These are phyloP conservation scores for Caenorhabditis doughertyi DNA, from an alignment of 2,888 invertebrate species.

Conservation along the genomic window DNA sequence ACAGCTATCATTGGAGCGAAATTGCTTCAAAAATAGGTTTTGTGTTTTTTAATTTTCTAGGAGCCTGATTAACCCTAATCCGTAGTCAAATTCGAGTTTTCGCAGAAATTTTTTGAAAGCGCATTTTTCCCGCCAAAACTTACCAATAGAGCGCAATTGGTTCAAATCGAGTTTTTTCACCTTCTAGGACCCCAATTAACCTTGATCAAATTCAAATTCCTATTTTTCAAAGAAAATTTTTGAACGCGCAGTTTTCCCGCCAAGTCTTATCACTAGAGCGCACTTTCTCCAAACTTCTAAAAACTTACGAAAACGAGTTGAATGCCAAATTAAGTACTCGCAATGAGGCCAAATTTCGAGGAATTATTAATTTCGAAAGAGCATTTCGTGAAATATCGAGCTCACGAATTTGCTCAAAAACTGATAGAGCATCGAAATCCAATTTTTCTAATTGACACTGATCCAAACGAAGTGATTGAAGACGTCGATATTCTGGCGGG, in stretches of 20 bases:
- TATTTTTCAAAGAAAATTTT: conserved; percentile 52
- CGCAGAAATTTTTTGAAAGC: too few relatives aligned
- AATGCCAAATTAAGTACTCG: conserved; percentile 55
- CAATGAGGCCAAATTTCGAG: conserved; percentile 52
- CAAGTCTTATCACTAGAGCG: neutral
- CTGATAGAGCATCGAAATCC: conserved; percentile 59
- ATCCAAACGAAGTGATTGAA: conserved; percentile 66
- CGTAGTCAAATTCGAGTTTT: too few relatives aligned
- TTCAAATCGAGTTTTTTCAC: neutral
- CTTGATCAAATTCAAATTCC: conserved; percentile 16
- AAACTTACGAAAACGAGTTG: conserved; percentile 51
- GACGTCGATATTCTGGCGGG: conserved; percentile 57
- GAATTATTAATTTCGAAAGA: conserved; percentile 55
- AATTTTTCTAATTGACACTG: conserved; percentile 63
- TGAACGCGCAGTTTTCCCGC: conserved; percentile 22
- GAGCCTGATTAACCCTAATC: too few relatives aligned
- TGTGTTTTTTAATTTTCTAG: too few relatives aligned
- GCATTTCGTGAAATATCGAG: conserved; percentile 57
- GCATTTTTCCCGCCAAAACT: too few relatives aligned
- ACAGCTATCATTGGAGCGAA: too few relatives aligned
- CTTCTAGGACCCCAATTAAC: neutral
- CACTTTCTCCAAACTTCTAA: neutral
- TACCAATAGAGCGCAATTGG: neutral
- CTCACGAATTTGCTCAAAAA: conserved; percentile 63
- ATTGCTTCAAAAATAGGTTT: too few relatives aligned